Evolutionary conservation across 53 echinoderm and acorn worm genomes (phyloP), one percentile per base, ranked within the genome.

Genomic region (Echinarachnius parma): DNA sequence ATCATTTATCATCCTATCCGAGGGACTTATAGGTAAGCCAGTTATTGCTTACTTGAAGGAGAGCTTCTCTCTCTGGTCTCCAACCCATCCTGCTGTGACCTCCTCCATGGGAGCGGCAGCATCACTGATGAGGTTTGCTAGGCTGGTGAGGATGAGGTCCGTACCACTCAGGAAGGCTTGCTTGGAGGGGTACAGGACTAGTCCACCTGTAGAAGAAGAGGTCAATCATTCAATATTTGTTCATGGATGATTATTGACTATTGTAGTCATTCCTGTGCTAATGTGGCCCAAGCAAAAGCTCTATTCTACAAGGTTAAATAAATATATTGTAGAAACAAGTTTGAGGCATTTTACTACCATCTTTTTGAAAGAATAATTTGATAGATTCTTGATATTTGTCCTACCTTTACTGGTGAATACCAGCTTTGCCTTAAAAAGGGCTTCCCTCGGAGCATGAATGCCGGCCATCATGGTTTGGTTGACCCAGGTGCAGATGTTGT

Each of bases 401-500:
- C 88, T 66, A 92, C 91, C 77, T 53, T 88, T 80, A 21, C 68
- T 77, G 4, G 80, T 86, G 62, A 98, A 92, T 18, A 85, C 64
- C 25, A 98, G 86, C 65, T 88, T 92, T n/a, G 88, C 80, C 1
- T 75, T 56, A 69, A 80, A 98, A 27, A 98, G 78, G 4, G 91
- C 91, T 28, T 92, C 86, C 46, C 92, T 56, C 16, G 79, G 76
- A 16, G 77, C 82, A 28, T 78, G 65, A 5, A 66, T 31, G 21
- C 80, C 86, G 4, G 68, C 75, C 1, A 70, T 59, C 98, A 92
- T 98, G 21, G 91, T 92, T 11, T 62, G 34, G 20, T 87, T 60
- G 11, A 98, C 86, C 77, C 91, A 98, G 36, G 72, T 77, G 62
- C 92, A 85, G 59, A 98, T 83, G 75, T 98, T 98, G 55, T 81